These are phyloP conservation scores for Melanotaenia pygmaea DNA, from an alignment of 2,797 vertebrate species.

Conservation along the genomic window DNA sequence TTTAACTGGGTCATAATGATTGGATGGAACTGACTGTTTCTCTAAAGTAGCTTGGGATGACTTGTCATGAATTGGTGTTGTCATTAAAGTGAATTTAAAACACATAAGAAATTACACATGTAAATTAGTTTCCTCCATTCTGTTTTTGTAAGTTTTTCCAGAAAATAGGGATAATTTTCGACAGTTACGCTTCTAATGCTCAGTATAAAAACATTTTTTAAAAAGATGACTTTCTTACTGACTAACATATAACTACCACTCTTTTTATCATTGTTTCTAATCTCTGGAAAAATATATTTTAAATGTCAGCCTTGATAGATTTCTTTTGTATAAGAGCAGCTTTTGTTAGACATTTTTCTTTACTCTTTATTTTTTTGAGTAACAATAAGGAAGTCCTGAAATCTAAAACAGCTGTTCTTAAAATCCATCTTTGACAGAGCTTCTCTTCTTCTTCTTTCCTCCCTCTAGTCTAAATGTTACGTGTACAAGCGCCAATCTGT, in stretches of 20 bases:
- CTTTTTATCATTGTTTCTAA: neutral
- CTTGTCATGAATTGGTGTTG: neutral
- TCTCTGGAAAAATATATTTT: neutral
- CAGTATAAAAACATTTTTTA: neutral
- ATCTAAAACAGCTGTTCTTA: constrained; percentile 16
- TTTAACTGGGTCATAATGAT: too few relatives aligned
- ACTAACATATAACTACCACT: neutral
- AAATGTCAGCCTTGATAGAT: neutral
- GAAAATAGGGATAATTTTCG: neutral
- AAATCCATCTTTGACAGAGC: neutral
- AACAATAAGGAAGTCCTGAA: constrained; percentile 1
- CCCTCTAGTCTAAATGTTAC: neutral
- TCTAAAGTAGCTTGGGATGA: neutral
- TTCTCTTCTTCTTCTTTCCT: neutral
- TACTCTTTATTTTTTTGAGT: constrained; percentile 1
- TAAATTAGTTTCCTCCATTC: too few relatives aligned
- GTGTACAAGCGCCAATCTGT: constrained; percentile 21
- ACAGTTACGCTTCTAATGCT: too few relatives aligned
- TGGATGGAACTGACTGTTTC: neutral
- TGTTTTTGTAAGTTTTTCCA: too few relatives aligned
- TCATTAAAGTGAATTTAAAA: too few relatives aligned
- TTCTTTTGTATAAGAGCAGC: neutral
- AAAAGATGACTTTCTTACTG: neutral
- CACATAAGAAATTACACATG: too few relatives aligned
- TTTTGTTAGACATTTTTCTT: constrained; percentile 5